phyloP scores from a whole-genome alignment of 30 jellyfish, hydroid and myxozoan genomes.

The Hydra vulgaris region DNA sequence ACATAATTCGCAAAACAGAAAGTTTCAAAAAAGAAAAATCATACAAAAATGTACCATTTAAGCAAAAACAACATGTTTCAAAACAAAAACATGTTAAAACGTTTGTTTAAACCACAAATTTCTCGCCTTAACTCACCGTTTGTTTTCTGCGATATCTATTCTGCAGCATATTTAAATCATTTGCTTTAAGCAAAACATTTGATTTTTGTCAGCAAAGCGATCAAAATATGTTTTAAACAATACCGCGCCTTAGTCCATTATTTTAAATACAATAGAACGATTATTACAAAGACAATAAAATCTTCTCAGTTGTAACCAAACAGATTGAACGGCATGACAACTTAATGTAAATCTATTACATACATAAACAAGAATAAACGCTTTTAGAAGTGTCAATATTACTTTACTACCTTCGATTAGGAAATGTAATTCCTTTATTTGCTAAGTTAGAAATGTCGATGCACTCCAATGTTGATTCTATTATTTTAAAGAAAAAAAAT shows the following conservation, averaged over 20 bases:
- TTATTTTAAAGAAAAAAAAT: too few species aligned
- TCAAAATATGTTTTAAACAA: background rate
- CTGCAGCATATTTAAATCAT: slow-evolving; percentile 17
- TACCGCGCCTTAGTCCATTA: slow-evolving; percentile 24
- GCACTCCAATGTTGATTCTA: too few species aligned
- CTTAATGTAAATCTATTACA: background rate
- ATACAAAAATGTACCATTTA: background rate
- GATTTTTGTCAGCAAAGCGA: background rate
- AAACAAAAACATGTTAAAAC: background rate
- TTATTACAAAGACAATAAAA: background rate
- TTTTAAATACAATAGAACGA: background rate
- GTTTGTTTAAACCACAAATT: background rate
- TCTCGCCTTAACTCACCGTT: slow-evolving; percentile 3
- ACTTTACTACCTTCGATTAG: too few species aligned
- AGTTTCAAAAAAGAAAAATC: background rate
- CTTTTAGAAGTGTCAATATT: background rate
- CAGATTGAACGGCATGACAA: background rate
- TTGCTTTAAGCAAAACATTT: background rate
- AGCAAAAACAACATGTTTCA: background rate
- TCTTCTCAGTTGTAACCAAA: background rate
- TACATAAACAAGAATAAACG: background rate
- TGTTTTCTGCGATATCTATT: slow-evolving; percentile 19
- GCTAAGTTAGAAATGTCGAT: too few species aligned
- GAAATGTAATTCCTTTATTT: background rate
- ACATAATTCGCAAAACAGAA: background rate